Evolutionary conservation across 2,888 invertebrate species (phyloP).

Genomic region (Pyrocoelia pectoralis): DNA sequence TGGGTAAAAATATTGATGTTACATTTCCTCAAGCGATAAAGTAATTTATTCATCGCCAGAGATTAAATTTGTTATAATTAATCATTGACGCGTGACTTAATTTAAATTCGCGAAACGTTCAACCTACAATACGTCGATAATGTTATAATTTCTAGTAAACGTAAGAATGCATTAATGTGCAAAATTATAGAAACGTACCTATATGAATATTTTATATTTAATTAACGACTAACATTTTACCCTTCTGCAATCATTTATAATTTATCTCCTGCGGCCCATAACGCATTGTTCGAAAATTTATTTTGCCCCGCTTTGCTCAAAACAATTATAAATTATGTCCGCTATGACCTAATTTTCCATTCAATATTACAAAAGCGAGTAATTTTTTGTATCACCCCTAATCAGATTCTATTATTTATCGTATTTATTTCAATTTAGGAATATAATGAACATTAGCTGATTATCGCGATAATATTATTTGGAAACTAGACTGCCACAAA

Average conservation of each 20-base stretch:
- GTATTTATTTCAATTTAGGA: background rate
- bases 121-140: background rate
- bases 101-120: background rate
- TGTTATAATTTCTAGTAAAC: background rate
- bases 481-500: no score
- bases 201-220: constrained; percentile 6
- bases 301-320: constrained; percentile 3
- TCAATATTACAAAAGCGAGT: background rate
- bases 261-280: constrained; percentile 10
- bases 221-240: background rate
- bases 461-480: background rate
- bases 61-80: constrained; percentile 8
- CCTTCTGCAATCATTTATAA: constrained; percentile 5
- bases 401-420: background rate
- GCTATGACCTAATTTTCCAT: constrained; percentile 3
- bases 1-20: background rate
- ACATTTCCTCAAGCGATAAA: background rate
- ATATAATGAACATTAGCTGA: background rate
- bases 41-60: background rate
- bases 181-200: constrained; percentile 3
- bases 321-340: constrained; percentile 9
- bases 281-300: constrained; percentile 10
- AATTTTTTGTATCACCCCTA: background rate
- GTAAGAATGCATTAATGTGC: background rate
- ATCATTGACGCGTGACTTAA: background rate